Evolutionary conservation across 2,888 invertebrate species (phyloP).

Genomic region (Eupeodes latifasciatus): DNA sequence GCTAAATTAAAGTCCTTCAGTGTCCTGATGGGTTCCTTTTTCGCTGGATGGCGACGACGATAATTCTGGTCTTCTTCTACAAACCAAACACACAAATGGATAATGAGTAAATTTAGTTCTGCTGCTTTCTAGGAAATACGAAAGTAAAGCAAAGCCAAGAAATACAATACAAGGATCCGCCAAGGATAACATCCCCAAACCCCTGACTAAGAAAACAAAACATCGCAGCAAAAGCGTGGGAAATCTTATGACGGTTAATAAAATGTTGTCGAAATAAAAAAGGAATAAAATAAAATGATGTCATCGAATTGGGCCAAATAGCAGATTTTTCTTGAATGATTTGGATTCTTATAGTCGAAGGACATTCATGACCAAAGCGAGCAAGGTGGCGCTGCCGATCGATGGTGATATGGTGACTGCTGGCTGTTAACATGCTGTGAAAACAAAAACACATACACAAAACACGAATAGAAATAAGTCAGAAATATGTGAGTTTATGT

Average conservation of each 20-base stretch:
- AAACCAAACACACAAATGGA: slow-evolving; percentile 24
- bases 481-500: slow-evolving; percentile 52
- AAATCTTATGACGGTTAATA: slow-evolving; percentile 69
- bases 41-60: background rate
- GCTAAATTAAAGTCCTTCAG: slow-evolving; percentile 82
- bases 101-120: slow-evolving; percentile 44
- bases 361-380: background rate
- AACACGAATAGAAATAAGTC: background rate
- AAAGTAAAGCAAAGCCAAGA: slow-evolving; percentile 21
- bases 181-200: slow-evolving; percentile 37
- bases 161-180: slow-evolving; percentile 39
- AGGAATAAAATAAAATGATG: slow-evolving; percentile 44
- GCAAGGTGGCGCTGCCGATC: background rate
- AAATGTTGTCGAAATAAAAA: slow-evolving; percentile 55
- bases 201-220: slow-evolving; percentile 12
- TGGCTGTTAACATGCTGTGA: slow-evolving; percentile 12
- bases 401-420: background rate
- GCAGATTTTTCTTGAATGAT: slow-evolving; percentile 29
- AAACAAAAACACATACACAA: slow-evolving; percentile 1
- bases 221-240: background rate
- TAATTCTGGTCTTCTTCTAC: slow-evolving; percentile 17
- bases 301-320: slow-evolving; percentile 61
- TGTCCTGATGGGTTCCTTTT: slow-evolving; percentile 48
- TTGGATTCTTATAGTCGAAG: slow-evolving; percentile 1
- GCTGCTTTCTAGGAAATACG: background rate